Conservation (phyloP, 2,888 invertebrate species). For the Oasisia sp. region DNA sequence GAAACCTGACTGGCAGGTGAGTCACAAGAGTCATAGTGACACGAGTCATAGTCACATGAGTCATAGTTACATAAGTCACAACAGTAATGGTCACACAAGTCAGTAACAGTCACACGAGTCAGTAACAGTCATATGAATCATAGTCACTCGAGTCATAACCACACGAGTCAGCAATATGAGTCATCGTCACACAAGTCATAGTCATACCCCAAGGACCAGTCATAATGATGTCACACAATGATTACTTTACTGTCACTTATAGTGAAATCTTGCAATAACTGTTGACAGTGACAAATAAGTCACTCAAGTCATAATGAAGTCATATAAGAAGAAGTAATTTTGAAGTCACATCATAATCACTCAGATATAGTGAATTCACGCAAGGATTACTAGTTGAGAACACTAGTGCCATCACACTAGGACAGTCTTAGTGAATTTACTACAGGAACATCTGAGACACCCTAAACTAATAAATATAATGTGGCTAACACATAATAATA, state of each 20-base stretch:
- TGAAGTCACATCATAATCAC: background rate
- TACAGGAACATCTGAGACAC: background rate
- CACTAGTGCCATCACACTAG: background rate
- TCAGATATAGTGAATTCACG: background rate
- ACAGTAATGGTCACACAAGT: background rate
- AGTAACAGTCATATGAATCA: background rate
- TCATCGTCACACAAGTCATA: background rate
- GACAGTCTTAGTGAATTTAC: background rate
- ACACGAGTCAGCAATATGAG: background rate
- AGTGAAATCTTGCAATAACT: too few relatives aligned
- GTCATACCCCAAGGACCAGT: too few relatives aligned
- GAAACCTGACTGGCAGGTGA: constrained; percentile 79
- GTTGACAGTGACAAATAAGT: background rate
- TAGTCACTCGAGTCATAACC: background rate
- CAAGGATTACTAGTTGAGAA: background rate
- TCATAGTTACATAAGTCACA: background rate
- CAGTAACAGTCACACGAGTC: background rate
- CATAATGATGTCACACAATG: too few relatives aligned
- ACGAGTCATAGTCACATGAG: too few relatives aligned
- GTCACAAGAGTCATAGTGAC: constrained; percentile 19
- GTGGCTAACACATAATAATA: background rate
- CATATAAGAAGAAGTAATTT: background rate
- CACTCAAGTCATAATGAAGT: background rate
- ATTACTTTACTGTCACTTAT: too few relatives aligned
- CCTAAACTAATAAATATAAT: background rate